Evolutionary conservation across 2,797 vertebrate genomes (phyloP).

Genomic region (Leptoclinus maculatus): DNA sequence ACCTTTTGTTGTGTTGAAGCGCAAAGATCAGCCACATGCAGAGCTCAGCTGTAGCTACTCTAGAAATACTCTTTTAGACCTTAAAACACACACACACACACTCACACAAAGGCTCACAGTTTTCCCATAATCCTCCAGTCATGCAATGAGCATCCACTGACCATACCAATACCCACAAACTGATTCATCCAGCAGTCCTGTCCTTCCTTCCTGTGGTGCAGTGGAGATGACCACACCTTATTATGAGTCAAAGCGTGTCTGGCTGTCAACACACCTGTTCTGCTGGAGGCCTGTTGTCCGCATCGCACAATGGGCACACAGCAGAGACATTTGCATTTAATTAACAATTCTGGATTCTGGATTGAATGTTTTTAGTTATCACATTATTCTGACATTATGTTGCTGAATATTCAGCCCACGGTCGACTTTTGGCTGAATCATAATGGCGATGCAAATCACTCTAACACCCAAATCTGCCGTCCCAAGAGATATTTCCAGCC

Average conservation of each 20-base stretch:
- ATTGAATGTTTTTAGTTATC: background rate
- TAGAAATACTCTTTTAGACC: background rate
- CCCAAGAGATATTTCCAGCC: slow-evolving; percentile 59
- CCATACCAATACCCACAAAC: slow-evolving; percentile 11
- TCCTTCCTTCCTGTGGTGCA: slow-evolving; percentile 21
- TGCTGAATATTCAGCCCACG: slow-evolving; percentile 38
- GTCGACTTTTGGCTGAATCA: slow-evolving; percentile 57
- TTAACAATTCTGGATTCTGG: background rate
- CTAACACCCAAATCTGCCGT: slow-evolving; percentile 48
- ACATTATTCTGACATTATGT: slow-evolving; percentile 21
- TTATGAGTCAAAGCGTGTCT: slow-evolving; percentile 25
- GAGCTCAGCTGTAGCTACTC: background rate
- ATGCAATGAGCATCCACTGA: slow-evolving; percentile 32
- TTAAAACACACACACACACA: slow-evolving; percentile 1
- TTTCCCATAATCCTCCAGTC: slow-evolving; percentile 43
- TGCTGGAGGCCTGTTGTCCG: background rate
- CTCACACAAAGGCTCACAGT: slow-evolving; percentile 26
- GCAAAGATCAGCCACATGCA: background rate
- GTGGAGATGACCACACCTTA: slow-evolving; percentile 30
- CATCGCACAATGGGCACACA: background rate
- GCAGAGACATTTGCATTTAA: slow-evolving; percentile 8
- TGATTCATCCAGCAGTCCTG: slow-evolving; percentile 38
- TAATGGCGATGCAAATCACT: slow-evolving; percentile 37
- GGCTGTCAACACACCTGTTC: slow-evolving; percentile 37
- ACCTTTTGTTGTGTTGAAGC: slow-evolving; percentile 7